phyloP scores from a whole-genome alignment of 1,140 invertebrate genomes.

The Ceratitis capitata region DNA sequence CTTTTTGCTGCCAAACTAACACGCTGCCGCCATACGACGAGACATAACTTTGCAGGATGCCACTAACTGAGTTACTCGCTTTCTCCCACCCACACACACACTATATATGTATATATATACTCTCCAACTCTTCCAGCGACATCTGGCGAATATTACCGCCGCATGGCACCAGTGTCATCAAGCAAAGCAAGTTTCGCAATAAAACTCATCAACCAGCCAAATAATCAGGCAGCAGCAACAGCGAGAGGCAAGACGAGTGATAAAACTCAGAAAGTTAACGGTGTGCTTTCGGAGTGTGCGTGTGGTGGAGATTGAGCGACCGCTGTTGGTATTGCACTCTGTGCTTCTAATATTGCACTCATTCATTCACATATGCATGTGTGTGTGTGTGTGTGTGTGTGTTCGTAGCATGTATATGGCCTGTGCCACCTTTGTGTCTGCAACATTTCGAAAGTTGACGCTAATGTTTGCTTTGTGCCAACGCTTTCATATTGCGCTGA shows the following conservation, averaged over 20 bases:
- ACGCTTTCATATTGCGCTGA: background rate
- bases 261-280: background rate
- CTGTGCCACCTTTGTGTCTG: background rate
- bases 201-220: background rate
- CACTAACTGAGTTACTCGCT: background rate
- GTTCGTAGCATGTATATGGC: no score
- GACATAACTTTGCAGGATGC: no score
- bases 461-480: slow-evolving; percentile 25
- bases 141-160: background rate
- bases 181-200: background rate
- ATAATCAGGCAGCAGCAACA: background rate
- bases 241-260: background rate
- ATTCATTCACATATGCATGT: background rate
- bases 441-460: background rate
- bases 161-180: slow-evolving; percentile 1
- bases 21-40: no score
- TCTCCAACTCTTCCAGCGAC: background rate
- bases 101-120: no score
- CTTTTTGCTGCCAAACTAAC: background rate
- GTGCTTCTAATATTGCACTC: background rate
- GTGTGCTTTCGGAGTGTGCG: background rate
- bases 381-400: background rate
- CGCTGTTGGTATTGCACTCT: background rate
- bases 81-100: background rate
- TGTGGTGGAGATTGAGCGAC: background rate